A percentile compares a stretch with the other conserved stretches of the same genome.
Conservation (phyloP, 35 echinoderm and acorn worm species). For the Hemicentrotus pulcherrimus region DNA sequence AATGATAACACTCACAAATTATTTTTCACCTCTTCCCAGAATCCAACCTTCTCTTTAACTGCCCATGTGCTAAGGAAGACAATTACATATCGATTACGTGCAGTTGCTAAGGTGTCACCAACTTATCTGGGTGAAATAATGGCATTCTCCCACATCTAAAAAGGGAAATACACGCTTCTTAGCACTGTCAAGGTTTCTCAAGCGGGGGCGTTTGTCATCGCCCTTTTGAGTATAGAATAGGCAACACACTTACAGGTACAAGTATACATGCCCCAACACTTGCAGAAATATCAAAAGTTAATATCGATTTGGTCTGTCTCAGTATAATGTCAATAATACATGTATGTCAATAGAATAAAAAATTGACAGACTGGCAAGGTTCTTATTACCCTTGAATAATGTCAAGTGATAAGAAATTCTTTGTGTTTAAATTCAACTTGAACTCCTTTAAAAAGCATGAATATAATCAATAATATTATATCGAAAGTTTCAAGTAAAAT, state of each 20-base stretch:
- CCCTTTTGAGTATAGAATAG: too few species aligned
- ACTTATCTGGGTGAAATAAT: background rate
- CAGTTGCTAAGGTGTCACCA: background rate
- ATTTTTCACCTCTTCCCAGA: too few species aligned
- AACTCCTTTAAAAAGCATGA: too few species aligned
- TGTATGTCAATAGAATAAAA: background rate
- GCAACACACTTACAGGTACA: background rate
- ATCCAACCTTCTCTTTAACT: too few species aligned
- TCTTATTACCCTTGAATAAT: too few species aligned
- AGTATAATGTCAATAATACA: background rate
- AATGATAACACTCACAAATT: too few species aligned
- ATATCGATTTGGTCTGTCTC: background rate
- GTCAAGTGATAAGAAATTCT: too few species aligned
- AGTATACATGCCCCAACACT: background rate
- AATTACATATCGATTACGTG: background rate
- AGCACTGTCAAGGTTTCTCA: background rate
- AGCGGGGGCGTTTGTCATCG: background rate
- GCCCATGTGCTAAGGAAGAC: background rate
- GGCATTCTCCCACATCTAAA: background rate
- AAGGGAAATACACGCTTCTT: background rate
- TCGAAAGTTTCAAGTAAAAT: too few species aligned
- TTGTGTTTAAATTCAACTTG: too few species aligned
- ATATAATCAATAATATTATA: too few species aligned
- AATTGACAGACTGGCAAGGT: too few species aligned
- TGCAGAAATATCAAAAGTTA: background rate